A percentile compares a stretch with the other conserved stretches of the same genome.
phyloP scores from a whole-genome alignment of 2,113 vertebrate genomes.

The Manacus vitellinus region DNA sequence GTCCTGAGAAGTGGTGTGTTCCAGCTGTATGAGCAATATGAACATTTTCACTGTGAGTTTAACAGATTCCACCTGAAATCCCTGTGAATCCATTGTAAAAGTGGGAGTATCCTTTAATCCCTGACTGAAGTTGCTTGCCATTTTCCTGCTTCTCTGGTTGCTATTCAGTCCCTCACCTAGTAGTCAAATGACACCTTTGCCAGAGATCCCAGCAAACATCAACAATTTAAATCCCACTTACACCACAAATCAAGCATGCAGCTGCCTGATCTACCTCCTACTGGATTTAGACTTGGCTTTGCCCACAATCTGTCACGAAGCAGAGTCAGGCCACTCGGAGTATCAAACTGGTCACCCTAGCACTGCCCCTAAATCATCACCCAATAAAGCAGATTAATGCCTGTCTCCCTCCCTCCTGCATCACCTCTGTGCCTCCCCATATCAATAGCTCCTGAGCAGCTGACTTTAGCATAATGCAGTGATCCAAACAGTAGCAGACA shows the following conservation, averaged over 20 bases:
- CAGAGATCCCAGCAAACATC: neutral
- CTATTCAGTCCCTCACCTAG: neutral
- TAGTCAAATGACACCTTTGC: neutral
- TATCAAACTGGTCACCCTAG: neutral
- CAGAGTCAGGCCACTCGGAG: neutral
- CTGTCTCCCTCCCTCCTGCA: neutral
- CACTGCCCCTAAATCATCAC: neutral
- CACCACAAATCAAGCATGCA: neutral
- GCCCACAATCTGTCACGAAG: neutral
- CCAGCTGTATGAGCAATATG: neutral
- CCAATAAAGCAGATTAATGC: neutral
- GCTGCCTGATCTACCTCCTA: neutral
- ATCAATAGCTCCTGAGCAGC: conserved; percentile 10
- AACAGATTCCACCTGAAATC: neutral
- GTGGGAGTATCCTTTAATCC: neutral
- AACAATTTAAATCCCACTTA: neutral
- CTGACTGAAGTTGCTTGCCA: neutral
- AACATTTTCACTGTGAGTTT: neutral
- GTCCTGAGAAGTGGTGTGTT: neutral
- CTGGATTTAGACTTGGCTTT: neutral
- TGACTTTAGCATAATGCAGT: conserved; percentile 46
- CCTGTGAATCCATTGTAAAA: neutral
- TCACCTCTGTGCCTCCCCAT: neutral
- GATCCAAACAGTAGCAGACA: conserved; percentile 35
- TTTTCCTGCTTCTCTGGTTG: neutral